Base-by-base conservation (phyloP, 2,113 vertebrate species). In the Hippocampus guttulatus region DNA sequence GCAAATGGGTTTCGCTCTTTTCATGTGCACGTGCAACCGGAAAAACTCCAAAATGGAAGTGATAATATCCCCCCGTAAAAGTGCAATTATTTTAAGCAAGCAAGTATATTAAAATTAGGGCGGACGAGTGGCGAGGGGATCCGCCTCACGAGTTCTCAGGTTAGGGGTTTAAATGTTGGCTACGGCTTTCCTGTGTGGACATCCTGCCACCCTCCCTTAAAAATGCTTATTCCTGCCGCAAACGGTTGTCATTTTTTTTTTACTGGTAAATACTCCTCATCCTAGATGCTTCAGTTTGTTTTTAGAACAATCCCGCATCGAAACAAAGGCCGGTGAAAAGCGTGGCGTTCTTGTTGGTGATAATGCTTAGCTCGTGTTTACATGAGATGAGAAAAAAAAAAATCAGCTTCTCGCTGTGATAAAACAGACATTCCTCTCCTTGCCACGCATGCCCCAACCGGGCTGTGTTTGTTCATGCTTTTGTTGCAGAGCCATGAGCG, bases 391-490 rank as follows among this genome's bases (percentile, higher is more conserved):
- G 68, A 54, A 16, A 23, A 33, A 33, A 6, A 38, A 6, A 38
- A 38, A 38, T 30, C 55, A 64, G 51, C 70, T 57, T 63, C 65
- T 15, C 4, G 33, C 74, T 74, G 54, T 75, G 64, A 76, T 63
- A 71, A 25, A 80, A 70, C 67, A 76, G 27, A 61, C 52, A 85
- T 77, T 78, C 55, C 43, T 68, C 2, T 45, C 65, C 40, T 69
- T 33, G 18, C 68, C 54, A 54, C 54, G 66, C 76, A 70, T 64
- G 77, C 64, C 54, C 61, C 57, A 73, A 66, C 84, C 67, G 76
- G 77, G 33, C 15, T 58, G 23, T 27, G 18, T 73, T 65, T 65
- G 41, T 65, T 65, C 43, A 65, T 25, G 43, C 64, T 65, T 27
- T 64, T 45, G 63, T 64, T 64, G 20, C 63, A 15, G 11, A 3